phyloP scores from a whole-genome alignment of 2,113 vertebrate species.

The zebrafish (Danio rerio) region DNA sequence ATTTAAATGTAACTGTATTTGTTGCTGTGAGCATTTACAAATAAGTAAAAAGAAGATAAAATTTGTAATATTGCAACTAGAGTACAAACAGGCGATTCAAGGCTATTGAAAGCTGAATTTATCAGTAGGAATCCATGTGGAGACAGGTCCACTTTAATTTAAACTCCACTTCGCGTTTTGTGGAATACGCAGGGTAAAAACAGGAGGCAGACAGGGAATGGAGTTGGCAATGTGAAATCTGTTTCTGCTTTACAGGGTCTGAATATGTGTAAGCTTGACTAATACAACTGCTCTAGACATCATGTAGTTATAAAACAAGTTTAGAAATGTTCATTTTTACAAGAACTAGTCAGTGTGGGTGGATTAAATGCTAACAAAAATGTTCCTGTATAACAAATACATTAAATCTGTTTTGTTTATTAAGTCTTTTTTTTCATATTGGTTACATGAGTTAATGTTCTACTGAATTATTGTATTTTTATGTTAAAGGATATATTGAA shows the following conservation, averaged over 20 bases:
- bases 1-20: neutral
- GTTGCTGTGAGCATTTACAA: neutral
- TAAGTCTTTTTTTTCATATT: neutral
- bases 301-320: neutral
- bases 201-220: constrained; percentile 81
- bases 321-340: neutral
- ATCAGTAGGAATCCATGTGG: neutral
- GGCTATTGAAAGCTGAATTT: neutral
- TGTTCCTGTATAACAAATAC: neutral
- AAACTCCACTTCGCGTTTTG: constrained; percentile 68
- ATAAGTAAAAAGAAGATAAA: neutral
- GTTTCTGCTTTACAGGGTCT: constrained; percentile 83
- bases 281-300: neutral
- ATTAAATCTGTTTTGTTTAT: neutral
- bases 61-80: neutral
- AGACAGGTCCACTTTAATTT: neutral
- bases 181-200: constrained; percentile 72
- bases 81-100: neutral
- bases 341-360: neutral
- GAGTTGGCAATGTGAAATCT: constrained; percentile 82
- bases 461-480: too few species aligned
- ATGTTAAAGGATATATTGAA: too few species aligned
- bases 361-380: neutral
- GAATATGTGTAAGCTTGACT: constrained; percentile 61
- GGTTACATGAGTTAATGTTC: too few species aligned